Evolutionary conservation across 2,113 vertebrate species (phyloP), one percentile per base, ranked within the genome.

Genomic region (Aldabrachelys gigantea): DNA sequence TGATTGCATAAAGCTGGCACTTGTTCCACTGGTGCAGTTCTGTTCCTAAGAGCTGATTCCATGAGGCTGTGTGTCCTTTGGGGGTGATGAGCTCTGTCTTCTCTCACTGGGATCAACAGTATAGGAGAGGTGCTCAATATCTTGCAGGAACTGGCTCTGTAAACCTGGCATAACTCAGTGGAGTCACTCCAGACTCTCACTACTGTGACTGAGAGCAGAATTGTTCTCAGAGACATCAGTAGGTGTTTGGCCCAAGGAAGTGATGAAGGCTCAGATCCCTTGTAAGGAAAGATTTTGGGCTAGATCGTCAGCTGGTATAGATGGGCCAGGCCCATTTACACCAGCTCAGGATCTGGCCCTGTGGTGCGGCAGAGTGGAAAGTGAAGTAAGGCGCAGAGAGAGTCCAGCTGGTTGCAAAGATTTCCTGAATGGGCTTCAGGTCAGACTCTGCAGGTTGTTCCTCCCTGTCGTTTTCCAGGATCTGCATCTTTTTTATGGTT

Each of bases 361-460:
- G 17, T 72, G 82, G 89, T 86, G 1, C 1, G 41, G 35, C 35
- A 54, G 41, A 24, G 38, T 24, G 44, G 25, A 5, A 13, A 85
- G 69, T 41, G 78, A 94, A 38, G 56, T 52, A 89, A 84, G 80
- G 38, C 2, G 0, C 80, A 85, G 82, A 94, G 84, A 78, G 75
- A 47, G 41, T 47, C 75, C 41, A 47, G 24, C 12, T 78, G 75
- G 65, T 89, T 89, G 87, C 38, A 72, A 80, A 89, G 92, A 89
- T 91, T 95, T 94, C 87, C 84, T 80, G 89, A 85, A 76, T 16
- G 25, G 6, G 3, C 62, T 54, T n/a, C 50, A 88, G 54, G 83
- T 94, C 93, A 94, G 90, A 62, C 29, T 80, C 6, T 24, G 53
- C 95, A 94, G 87, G 65, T 88, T 91, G 65, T 95, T 95, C 93